Evolutionary conservation across 2,113 vertebrate genomes (phyloP).

Genomic region (Danio rerio): GRCz12tu NC_133179.1:10782001-10782500

Average conservation of each 20-base stretch:
- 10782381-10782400: not conserved
- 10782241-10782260: not conserved
- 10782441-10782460: not conserved
- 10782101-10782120: constrained; percentile 25
- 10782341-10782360: not conserved
- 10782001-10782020: constrained; percentile 39
- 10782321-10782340: constrained; percentile 8
- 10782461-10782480: no score
- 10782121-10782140: constrained; percentile 38
- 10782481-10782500: no score
- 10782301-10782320: constrained; percentile 24
- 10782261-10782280: constrained; percentile 4
- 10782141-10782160: constrained; percentile 40
- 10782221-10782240: not conserved
- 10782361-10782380: not conserved
- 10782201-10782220: constrained; percentile 12
- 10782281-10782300: constrained; percentile 17
- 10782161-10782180: constrained; percentile 24
- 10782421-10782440: not conserved
- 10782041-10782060: constrained; percentile 53
- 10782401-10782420: not conserved
- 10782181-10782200: constrained; percentile 45
- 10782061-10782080: constrained; percentile 18
- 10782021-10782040: constrained; percentile 48
- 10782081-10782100: constrained; percentile 3